phyloP scores from a whole-genome alignment of 2,113 vertebrate genomes.

The Todiramphus chloris region DNA sequence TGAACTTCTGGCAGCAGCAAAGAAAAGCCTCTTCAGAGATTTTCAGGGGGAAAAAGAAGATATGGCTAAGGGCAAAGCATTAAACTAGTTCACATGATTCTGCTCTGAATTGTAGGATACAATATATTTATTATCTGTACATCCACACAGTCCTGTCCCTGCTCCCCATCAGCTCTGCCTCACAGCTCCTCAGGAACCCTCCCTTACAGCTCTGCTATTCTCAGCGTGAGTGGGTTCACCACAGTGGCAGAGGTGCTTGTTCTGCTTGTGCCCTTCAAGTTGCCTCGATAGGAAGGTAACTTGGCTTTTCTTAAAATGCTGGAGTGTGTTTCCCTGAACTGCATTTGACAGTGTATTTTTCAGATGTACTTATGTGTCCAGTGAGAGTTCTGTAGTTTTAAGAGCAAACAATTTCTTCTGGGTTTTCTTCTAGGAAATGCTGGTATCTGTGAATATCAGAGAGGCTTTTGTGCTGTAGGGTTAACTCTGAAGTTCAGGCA shows the following conservation, averaged over 20 bases:
- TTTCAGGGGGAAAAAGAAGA: background rate
- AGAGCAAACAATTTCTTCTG: background rate
- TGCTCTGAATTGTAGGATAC: background rate
- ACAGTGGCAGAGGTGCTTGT: background rate
- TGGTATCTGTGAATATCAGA: background rate
- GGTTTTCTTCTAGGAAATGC: conserved; percentile 12
- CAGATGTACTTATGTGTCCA: background rate
- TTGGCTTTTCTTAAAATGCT: background rate
- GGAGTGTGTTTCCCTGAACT: conserved; percentile 5
- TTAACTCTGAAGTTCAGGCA: background rate
- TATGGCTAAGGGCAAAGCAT: background rate
- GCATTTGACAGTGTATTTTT: background rate
- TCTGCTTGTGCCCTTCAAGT: background rate
- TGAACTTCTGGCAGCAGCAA: background rate
- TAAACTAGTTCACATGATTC: background rate
- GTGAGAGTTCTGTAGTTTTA: background rate
- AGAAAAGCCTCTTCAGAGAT: background rate
- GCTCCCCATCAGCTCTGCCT: background rate
- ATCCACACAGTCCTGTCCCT: background rate
- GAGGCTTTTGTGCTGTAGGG: background rate
- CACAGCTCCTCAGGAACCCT: background rate
- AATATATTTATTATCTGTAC: background rate
- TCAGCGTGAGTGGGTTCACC: background rate
- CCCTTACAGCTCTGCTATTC: background rate
- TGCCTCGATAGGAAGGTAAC: background rate